Conservation (phyloP, 2,888 invertebrate genomes). For the Pogonocherus hispidulus region DNA sequence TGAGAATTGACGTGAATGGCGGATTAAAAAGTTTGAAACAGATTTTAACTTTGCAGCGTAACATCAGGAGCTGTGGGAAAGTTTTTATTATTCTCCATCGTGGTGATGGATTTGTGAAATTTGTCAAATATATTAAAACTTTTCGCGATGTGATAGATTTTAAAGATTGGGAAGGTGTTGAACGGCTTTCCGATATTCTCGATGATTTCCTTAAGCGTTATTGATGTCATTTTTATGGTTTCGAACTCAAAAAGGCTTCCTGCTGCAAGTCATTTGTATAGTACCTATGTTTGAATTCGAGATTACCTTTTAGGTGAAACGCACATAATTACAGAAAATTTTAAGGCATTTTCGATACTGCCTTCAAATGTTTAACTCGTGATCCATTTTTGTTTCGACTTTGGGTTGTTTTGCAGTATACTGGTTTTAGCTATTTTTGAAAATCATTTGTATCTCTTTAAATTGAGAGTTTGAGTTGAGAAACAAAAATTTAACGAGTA, state of each 20-base stretch:
- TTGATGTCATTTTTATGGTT: background rate
- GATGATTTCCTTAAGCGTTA: background rate
- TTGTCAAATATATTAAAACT: constrained; percentile 11
- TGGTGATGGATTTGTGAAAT: constrained; percentile 3
- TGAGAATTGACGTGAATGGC: constrained; percentile 10
- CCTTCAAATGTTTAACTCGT: too few relatives aligned
- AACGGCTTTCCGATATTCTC: background rate
- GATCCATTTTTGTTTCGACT: too few relatives aligned
- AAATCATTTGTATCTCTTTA: too few relatives aligned
- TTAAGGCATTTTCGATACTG: too few relatives aligned
- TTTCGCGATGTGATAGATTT: constrained; percentile 14
- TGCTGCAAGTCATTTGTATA: too few relatives aligned
- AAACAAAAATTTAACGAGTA: too few relatives aligned
- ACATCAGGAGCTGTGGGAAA: constrained; percentile 10
- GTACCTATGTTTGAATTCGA: too few relatives aligned
- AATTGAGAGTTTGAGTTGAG: too few relatives aligned
- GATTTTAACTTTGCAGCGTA: constrained; percentile 15
- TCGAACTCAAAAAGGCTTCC: background rate
- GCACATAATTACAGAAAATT: too few relatives aligned
- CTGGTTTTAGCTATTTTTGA: too few relatives aligned
- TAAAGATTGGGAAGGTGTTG: constrained; percentile 11
- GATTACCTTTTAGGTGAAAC: too few relatives aligned
- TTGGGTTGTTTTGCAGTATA: too few relatives aligned
- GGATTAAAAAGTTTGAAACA: constrained; percentile 20
- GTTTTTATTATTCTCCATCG: constrained; percentile 14